These are phyloP conservation scores for Lutjanus argentimaculatus DNA, from an alignment of 2,797 vertebrate species.

Conservation along the genomic window DNA sequence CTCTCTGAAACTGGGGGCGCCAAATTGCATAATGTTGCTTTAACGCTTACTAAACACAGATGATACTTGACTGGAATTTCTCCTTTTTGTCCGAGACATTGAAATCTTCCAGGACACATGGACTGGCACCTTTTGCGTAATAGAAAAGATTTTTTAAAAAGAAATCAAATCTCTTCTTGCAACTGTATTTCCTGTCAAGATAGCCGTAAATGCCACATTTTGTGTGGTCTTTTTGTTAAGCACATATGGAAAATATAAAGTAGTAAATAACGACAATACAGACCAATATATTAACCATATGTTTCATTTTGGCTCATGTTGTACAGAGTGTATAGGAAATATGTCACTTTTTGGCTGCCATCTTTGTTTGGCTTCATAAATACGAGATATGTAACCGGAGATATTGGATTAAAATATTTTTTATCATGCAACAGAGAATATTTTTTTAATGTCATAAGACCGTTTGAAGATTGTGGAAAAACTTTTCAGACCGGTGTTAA, in stretches of 20 bases:
- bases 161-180: not conserved
- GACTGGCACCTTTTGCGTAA: too few species aligned
- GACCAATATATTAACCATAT: not conserved
- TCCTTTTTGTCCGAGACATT: too few species aligned
- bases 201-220: not conserved
- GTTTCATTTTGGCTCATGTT: not conserved
- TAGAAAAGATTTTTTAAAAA: not conserved
- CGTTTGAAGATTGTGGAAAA: not conserved
- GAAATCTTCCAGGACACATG: too few species aligned
- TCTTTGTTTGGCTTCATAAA: not conserved
- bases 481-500: not conserved
- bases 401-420: not conserved
- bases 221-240: too few species aligned
- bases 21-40: too few species aligned
- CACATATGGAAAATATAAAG: not conserved
- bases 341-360: not conserved
- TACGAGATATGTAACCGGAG: not conserved
- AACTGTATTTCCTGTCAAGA: not conserved
- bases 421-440: too few species aligned
- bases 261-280: not conserved
- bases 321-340: not conserved
- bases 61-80: too few species aligned
- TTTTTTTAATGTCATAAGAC: not conserved
- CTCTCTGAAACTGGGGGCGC: too few species aligned
- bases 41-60: too few species aligned